phyloP scores from a whole-genome alignment of 2,113 vertebrate species.

The Dendropsophus ebraccatus region DNA sequence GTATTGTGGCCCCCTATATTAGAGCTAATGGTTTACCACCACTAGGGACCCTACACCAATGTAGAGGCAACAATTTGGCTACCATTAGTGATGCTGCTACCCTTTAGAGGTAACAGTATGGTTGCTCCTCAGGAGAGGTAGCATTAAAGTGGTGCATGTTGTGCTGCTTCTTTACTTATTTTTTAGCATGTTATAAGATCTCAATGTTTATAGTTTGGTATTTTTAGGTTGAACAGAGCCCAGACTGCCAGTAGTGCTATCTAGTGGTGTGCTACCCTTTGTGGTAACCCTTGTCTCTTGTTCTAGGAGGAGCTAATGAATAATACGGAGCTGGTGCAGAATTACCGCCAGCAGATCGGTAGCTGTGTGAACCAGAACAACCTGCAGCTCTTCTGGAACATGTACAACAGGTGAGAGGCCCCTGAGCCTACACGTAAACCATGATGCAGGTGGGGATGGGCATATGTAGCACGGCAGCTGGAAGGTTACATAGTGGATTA shows the following conservation, averaged over 20 bases:
- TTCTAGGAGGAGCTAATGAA: constrained; percentile 91
- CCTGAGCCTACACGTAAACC: neutral
- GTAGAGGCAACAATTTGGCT: neutral
- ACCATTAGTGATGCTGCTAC: neutral
- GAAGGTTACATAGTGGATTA: neutral
- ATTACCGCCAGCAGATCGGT: constrained; percentile 92
- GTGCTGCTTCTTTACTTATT: neutral
- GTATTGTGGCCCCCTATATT: neutral
- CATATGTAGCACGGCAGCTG: neutral
- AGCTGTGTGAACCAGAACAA: constrained; percentile 94
- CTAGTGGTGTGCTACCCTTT: neutral
- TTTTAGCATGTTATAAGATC: neutral
- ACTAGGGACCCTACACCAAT: neutral
- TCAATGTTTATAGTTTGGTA: neutral
- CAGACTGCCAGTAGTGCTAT: neutral
- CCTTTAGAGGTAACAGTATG: neutral
- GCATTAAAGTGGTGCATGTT: neutral
- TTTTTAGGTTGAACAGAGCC: neutral
- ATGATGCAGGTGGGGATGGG: too few relatives aligned
- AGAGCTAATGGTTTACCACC: too few relatives aligned
- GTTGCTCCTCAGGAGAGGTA: neutral
- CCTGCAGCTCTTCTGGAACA: constrained; percentile 98
- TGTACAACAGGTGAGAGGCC: constrained; percentile 89
- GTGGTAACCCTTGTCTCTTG: neutral
- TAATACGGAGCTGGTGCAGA: constrained; percentile 95